Base-by-base conservation (phyloP, 2,113 vertebrate genomes). In the Coregonus clupeaformis region DNA sequence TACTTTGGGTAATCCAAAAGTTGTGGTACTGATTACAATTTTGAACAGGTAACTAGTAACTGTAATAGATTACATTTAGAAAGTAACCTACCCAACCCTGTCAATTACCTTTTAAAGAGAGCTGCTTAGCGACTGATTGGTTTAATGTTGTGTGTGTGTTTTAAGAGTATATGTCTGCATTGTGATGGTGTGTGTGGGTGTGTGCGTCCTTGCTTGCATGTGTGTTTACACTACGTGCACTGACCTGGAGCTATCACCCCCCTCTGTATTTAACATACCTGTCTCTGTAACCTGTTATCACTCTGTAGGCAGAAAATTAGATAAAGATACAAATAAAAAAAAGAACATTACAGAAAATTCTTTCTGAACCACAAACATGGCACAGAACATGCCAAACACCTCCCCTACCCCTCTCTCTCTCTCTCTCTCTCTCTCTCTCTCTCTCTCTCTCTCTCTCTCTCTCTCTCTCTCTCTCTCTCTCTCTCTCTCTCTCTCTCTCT, bases 271-370 rank as follows among this genome's bases (percentile, higher is more conserved):
- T 7, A 7, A 22, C 57, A 59, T 6, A 22, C 20, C 5, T 59
- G 6, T 59, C 18, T 59, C 20, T 7, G 57, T 60, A 24, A 60
- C n/a, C n/a, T 22, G 59, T 2, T 63, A 32, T 69, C 42, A 42
- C 64, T 76, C 16, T 60, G n/a, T 62, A 52, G 59, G 68, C 7
- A 75, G 30, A 3, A 72, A 14, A 27, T 29, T 60, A 79, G 59
- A 79, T 77, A 82, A 73, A 71, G 32, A 55, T 49, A 42, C 16
- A 65, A 24, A 36, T 16, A 18, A 11, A 63, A 20, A 24, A 13
- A 6, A 0, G n/a, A 9, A 36, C 36, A 9, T 36, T 36, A 7
- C 36, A 36, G 36, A 36, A 36, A 36, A 36, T 9, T 5, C 29
- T 3, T 30, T 65, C 25, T 55, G 63, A 52, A 36, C 63, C 64